Evolutionary conservation across 2,888 invertebrate genomes (phyloP), one percentile per base, ranked within the genome.

Genomic region (Zaprionus bogoriensis): DNA sequence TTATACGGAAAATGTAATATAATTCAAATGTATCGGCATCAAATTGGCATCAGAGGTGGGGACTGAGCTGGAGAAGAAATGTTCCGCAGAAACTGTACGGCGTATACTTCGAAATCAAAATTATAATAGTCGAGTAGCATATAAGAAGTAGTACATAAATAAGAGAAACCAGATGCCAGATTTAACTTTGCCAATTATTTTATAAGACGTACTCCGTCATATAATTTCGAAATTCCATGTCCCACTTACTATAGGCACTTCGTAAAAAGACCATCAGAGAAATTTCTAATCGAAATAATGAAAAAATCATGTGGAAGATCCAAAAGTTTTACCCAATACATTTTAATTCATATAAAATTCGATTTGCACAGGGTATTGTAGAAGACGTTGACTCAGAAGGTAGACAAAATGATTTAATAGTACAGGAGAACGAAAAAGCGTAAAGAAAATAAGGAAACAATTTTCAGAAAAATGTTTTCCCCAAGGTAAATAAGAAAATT

Each of bases 161-260:
- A n/a, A n/a, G n/a, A n/a, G n/a, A n/a, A n/a, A n/a, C n/a, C n/a
- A n/a, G n/a, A n/a, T n/a, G n/a, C n/a, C n/a, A n/a, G n/a, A n/a
- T n/a, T n/a, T n/a, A n/a, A n/a, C n/a, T n/a, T n/a, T n/a, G n/a
- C n/a, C n/a, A n/a, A n/a, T n/a, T n/a, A n/a, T n/a, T n/a, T n/a
- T n/a, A n/a, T n/a, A n/a, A n/a, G n/a, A n/a, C n/a, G n/a, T 46
- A 32, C 39, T 28, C 46, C 52, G 5, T 19, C 36, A n/a, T 59
- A 67, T 44, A 12, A 9, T 10, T 54, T 52, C 5, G 12, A 47
- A 30, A 6, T 42, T 12, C 46, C 36, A 2, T 52, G 67, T 9
- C 58, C 67, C 7, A 45, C 51, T 30, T 54, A 30, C 28, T 65
- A 70, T n/a, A 36, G 65, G 14, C 67, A 74, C 12, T 42, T 59